Evolutionary conservation across 2,797 vertebrate species (phyloP).

Genomic region (Esox masquinongy): DNA sequence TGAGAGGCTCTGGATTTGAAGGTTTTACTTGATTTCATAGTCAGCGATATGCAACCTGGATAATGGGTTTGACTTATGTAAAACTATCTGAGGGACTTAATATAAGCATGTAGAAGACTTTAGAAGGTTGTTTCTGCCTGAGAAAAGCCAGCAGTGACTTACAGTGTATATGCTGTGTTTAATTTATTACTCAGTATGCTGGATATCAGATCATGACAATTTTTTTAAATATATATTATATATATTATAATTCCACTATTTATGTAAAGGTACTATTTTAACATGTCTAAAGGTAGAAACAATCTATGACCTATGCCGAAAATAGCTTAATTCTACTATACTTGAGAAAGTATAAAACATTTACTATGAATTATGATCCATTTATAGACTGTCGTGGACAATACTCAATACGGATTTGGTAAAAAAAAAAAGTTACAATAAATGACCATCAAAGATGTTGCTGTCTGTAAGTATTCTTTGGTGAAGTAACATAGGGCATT

Average conservation of each 20-base stretch:
- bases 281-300: not conserved
- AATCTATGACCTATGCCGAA: not conserved
- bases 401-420: constrained; percentile 22
- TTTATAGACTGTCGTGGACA: constrained; percentile 23
- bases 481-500: constrained; percentile 26
- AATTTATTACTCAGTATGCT: not conserved
- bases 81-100: not conserved
- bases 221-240: not conserved
- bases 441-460: constrained; percentile 24
- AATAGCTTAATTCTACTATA: constrained; percentile 9
- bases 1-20: not conserved
- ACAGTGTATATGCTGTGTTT: not conserved
- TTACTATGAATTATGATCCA: constrained; percentile 29
- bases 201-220: not conserved
- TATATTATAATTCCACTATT: not conserved
- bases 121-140: not conserved
- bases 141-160: not conserved
- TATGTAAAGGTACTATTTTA: not conserved
- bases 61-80: constrained; percentile 6
- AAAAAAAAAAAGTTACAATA: constrained; percentile 29
- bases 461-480: constrained; percentile 41
- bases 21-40: constrained; percentile 2
- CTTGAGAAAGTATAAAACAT: not conserved
- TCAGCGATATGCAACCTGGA: constrained; percentile 27
- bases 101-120: not conserved